Conservation (phyloP, 2,113 vertebrate species). For the Malurus cyaneus region DNA sequence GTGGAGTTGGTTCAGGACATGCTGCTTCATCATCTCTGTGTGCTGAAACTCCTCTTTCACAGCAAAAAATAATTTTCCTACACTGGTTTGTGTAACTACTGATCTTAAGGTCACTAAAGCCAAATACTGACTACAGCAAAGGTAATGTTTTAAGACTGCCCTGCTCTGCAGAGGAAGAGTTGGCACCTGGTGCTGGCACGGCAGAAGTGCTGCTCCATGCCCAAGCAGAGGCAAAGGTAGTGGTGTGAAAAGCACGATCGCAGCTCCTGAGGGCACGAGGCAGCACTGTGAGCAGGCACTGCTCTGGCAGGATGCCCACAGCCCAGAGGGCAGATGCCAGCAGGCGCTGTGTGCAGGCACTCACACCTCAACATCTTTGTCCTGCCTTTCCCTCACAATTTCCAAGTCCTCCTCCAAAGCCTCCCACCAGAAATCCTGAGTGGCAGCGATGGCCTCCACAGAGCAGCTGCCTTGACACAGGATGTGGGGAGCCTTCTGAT, state of each 20-base stretch:
- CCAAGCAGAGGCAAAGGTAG: neutral
- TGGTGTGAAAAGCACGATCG: neutral
- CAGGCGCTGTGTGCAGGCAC: rapidly evolving
- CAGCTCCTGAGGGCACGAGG: neutral
- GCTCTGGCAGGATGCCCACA: neutral
- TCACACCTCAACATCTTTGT: neutral
- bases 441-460: rapidly evolving
- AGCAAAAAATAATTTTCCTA: neutral
- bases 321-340: neutral
- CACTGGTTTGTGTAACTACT: neutral
- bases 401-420: neutral
- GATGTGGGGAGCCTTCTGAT: neutral
- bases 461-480: neutral
- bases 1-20: neutral
- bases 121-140: neutral
- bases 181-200: rapidly evolving
- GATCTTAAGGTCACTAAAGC: neutral
- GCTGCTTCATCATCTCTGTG: neutral
- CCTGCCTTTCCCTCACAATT: neutral
- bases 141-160: neutral
- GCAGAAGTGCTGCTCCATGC: neutral
- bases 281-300: neutral
- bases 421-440: neutral
- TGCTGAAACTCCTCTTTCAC: neutral
- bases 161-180: neutral